Conservation (phyloP, 1,140 invertebrate species). For the Drosophila tani region DNA sequence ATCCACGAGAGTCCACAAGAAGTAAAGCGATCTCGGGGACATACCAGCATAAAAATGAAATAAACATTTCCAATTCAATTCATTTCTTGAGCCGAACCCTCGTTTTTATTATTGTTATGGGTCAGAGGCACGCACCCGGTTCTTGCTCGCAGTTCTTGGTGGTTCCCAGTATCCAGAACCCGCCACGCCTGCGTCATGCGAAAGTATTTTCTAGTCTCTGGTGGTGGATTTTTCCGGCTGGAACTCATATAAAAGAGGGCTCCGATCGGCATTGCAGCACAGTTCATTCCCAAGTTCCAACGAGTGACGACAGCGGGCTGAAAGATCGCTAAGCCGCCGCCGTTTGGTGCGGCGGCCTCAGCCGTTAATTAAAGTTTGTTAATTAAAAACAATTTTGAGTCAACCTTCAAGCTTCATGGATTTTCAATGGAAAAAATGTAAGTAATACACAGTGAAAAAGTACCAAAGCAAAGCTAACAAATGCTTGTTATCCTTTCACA, state of each 20-base stretch:
- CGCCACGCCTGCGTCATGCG: constrained; percentile 80
- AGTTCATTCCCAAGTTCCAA: constrained; percentile 44
- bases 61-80: constrained; percentile 74
- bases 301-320: constrained; percentile 45
- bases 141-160: constrained; percentile 5
- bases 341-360: constrained; percentile 51
- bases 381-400: constrained; percentile 10
- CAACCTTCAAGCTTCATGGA: not conserved
- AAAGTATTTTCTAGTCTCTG: constrained; percentile 67
- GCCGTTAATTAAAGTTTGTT: constrained; percentile 30
- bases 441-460: constrained; percentile 3
- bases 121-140: constrained; percentile 66
- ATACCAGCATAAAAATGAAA: constrained; percentile 67
- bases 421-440: constrained; percentile 2
- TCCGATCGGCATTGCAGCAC: constrained; percentile 51
- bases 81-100: constrained; percentile 65
- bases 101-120: constrained; percentile 61
- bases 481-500: constrained; percentile 2
- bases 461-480: not conserved
- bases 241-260: constrained; percentile 60
- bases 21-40: constrained; percentile 31
- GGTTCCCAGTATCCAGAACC: constrained; percentile 12
- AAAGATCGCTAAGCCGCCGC: constrained; percentile 52
- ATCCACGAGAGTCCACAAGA: constrained; percentile 16
- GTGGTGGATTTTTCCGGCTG: constrained; percentile 58